phyloP scores from a whole-genome alignment of 2,113 vertebrate genomes.

The Bufo bufo region DNA sequence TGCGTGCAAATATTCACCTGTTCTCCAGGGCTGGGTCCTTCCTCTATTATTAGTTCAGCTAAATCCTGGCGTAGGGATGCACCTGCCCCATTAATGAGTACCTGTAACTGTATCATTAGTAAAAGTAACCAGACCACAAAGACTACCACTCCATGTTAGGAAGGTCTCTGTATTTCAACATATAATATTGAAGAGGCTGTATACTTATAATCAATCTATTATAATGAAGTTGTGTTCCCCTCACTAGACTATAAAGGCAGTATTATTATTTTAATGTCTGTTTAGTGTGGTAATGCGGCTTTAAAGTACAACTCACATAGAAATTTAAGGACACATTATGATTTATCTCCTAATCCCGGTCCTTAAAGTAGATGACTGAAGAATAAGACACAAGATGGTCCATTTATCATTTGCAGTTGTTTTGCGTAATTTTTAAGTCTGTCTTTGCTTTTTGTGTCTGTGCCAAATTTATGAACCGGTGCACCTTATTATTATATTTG shows the following conservation, averaged over 20 bases:
- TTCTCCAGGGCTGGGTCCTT: not conserved
- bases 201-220: not conserved
- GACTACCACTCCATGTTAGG: too few relatives aligned
- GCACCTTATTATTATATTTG: too few relatives aligned
- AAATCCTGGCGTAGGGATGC: not conserved
- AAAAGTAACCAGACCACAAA: not conserved
- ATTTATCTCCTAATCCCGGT: not conserved
- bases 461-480: too few relatives aligned
- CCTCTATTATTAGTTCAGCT: not conserved
- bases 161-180: not conserved
- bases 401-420: too few relatives aligned
- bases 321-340: not conserved
- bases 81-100: not conserved
- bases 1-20: slow-evolving; percentile 63
- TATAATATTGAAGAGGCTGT: not conserved
- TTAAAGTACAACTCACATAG: not conserved
- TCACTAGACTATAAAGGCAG: too few relatives aligned
- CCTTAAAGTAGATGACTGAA: not conserved
- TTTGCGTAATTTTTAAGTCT: too few relatives aligned
- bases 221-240: not conserved
- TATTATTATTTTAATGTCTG: too few relatives aligned
- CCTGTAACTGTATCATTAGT: not conserved
- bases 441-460: too few relatives aligned
- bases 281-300: too few relatives aligned
- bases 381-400: too few relatives aligned